Base-by-base conservation (phyloP, 2,888 invertebrate species). In the Loripinus fragilis region DNA sequence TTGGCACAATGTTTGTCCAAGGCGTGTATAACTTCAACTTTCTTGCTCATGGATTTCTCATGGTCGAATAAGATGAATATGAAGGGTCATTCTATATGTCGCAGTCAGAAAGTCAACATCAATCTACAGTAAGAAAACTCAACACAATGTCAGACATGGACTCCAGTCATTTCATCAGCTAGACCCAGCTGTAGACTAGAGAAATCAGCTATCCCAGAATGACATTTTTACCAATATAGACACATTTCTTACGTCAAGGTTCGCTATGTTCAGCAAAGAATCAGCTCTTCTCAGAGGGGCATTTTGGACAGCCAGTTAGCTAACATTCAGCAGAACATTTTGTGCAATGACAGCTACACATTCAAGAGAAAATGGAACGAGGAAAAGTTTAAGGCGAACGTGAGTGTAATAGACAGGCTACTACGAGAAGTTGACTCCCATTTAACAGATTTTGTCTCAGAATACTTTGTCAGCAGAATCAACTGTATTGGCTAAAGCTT, bases 321-420 rank as follows among this genome's bases (percentile, higher is more conserved):
- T 33, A 60, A 60, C 17, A 60, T 60, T 33, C 30, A 60, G n/a
- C 30, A 60, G 30, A 60, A 60, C 33, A 60, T 60, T 60, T 33
- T 60, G 30, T 5, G 7, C 2, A 60, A 60, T 33, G 60, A 60
- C 33, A 33, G 33, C 20, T 60, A 60, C 17, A 15, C 60, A 15
- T 60, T 60, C 60, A 60, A 60, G 20, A 30, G 60, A 17, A 60
- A 60, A 20, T 17, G 60, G 33, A 33, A 33, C 33, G 60, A 60
- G 60, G 60, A 60, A 5, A 12, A 60, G 33, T 60, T 33, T 23
- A 60, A 60, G n/a, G 3, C 33, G 8, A 60, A 60, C 17, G 60
- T 33, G 7, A 10, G 60, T 15, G 60, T 60, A 17, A 12, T 60
- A 33, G 60, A 60, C 33, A 60, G 33, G 60, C 17, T 60, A n/a